These are phyloP conservation scores for Pachyuromys duprasi DNA, from an alignment of 2,797 vertebrate species.

Conservation along the genomic window DNA sequence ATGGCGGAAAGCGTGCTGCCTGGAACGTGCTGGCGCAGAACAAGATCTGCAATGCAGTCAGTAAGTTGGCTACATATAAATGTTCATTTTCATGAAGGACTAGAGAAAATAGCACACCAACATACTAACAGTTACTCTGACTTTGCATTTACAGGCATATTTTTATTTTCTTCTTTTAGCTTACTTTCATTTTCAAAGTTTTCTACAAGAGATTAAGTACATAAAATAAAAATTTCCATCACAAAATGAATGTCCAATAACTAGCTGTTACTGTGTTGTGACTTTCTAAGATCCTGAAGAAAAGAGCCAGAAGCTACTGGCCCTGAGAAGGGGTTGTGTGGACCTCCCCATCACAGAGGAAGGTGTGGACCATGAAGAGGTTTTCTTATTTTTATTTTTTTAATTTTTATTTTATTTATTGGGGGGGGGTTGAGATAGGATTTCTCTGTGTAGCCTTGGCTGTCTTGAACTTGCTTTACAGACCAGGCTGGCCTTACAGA, in stretches of 20 bases:
- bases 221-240: conserved; percentile 44
- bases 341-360: not conserved
- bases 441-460: no score
- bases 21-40: not conserved
- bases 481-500: no score
- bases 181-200: conserved; percentile 50
- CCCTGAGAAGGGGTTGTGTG: not conserved
- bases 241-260: not conserved
- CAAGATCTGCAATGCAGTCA: not conserved
- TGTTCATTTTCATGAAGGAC: not conserved
- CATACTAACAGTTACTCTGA: not conserved
- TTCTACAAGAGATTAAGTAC: conserved; percentile 17
- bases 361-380: not conserved
- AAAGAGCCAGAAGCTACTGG: not conserved
- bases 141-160: not conserved
- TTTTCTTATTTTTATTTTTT: no score
- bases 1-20: not conserved
- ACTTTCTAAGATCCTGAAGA: not conserved
- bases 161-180: conserved; percentile 13
- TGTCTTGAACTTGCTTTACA: no score
- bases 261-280: not conserved
- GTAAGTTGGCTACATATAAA: not conserved
- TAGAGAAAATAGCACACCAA: not conserved
- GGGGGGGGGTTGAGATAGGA: no score
- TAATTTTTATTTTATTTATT: no score